Evolutionary conservation across 2,797 vertebrate genomes (phyloP).

Genomic region (Alca torda): DNA sequence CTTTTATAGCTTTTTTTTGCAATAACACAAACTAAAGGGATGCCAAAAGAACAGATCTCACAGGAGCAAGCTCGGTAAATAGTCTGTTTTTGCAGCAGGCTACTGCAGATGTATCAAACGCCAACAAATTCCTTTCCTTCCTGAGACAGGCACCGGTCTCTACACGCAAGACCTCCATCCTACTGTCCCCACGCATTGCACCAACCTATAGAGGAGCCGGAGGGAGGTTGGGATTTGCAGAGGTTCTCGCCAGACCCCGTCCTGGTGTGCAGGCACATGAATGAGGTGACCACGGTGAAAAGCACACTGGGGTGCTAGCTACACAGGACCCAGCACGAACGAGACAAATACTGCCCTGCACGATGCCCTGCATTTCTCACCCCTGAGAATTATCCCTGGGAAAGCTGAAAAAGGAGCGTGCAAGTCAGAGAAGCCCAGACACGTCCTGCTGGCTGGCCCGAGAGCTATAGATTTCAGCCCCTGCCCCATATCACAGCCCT

Average conservation of each 20-base stretch:
- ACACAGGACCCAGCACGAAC: rapidly evolving
- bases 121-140: neutral
- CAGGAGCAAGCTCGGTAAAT: neutral
- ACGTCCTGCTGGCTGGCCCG: neutral
- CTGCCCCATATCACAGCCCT: neutral
- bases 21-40: neutral
- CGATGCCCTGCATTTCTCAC: neutral
- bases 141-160: neutral
- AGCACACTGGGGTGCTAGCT: neutral
- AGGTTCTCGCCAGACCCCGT: neutral
- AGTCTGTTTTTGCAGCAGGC: neutral
- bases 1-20: neutral
- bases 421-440: neutral
- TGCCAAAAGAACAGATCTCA: neutral
- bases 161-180: neutral
- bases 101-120: neutral
- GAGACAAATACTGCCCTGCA: neutral
- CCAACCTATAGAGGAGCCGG: neutral
- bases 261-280: neutral
- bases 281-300: neutral
- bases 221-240: rapidly evolving
- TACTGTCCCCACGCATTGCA: neutral
- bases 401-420: neutral
- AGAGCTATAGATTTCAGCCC: neutral
- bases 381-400: neutral